These are phyloP conservation scores for Amaurobius ferox DNA, from an alignment of 2,888 invertebrate species.

Conservation along the genomic window DNA sequence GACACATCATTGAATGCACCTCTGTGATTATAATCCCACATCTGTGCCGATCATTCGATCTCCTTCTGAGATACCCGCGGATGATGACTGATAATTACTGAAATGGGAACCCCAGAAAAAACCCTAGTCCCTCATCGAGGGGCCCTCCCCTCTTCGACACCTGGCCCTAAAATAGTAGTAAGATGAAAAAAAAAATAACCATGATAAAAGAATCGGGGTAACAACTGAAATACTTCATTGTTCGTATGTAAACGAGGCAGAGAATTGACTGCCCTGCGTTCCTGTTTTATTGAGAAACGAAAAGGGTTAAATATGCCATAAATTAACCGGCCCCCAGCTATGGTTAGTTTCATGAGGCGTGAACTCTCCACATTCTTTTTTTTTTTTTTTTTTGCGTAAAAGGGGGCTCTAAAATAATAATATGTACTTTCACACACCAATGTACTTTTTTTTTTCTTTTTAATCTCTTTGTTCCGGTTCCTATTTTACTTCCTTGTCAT, in stretches of 20 bases:
- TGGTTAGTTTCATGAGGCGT: conserved; percentile 68
- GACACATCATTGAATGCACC: neutral
- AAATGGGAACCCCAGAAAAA: conserved; percentile 8
- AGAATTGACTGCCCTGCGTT: neutral
- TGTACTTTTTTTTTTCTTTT: no score
- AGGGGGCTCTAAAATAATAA: neutral
- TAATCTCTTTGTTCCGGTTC: no score
- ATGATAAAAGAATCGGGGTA: conserved; percentile 1
- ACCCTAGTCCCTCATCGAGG: neutral
- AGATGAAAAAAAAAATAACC: neutral
- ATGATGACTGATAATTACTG: conserved; percentile 40
- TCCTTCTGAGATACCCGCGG: neutral
- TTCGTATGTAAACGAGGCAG: conserved; percentile 44
- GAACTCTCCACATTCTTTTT: conserved; percentile 23
- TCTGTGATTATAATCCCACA: neutral
- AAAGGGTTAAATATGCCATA: conserved; percentile 72
- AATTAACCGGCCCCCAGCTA: conserved; percentile 55
- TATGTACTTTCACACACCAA: no score
- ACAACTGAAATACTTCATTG: conserved; percentile 37
- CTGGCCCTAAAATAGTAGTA: conserved; percentile 39
- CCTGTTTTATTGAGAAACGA: conserved; percentile 20
- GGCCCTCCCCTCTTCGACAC: conserved; percentile 32
- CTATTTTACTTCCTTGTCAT: no score
- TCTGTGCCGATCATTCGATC: conserved; percentile 3
- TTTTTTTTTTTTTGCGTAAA: neutral